Evolutionary conservation across 2,888 invertebrate genomes (phyloP), one percentile per base, ranked within the genome.

Genomic region (Blastobasis lacticolella): DNA sequence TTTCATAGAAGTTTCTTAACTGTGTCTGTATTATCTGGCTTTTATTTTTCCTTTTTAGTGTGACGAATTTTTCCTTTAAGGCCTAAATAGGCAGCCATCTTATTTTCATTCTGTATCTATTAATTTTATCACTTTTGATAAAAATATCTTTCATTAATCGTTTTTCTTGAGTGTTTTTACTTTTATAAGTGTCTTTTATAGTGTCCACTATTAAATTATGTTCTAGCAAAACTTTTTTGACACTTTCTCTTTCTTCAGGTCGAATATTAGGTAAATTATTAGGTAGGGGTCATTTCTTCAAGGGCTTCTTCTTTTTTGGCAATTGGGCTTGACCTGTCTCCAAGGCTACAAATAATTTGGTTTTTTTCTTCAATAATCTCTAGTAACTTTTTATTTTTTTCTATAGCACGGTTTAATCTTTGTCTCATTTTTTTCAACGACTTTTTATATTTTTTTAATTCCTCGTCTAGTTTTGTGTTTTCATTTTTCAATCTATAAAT

Each of bases 1-100:
- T 54, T 4, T 54, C 48, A 50, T 49, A 55, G 49, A 54, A 57
- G n/a, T n/a, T n/a, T n/a, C n/a, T n/a, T n/a, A n/a, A n/a, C n/a
- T n/a, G n/a, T n/a, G n/a, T n/a, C n/a, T n/a, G n/a, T n/a, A n/a
- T n/a, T n/a, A n/a, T n/a, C n/a, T n/a, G n/a, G n/a, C 46, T 36
- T 44, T 45, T 47, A 10, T 56, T 49, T 56, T 56, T 46, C 6
- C 55, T 51, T 46, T 37, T 45, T 23, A 54, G 38, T 49, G 46
- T 45, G 23, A 50, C 50, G 46, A 45, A 23, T 47, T 49, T 38
- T 45, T 45, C 51, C 51, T 54, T 38, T 46, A 46, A 40, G 49
- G 51, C 45, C 51, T 38, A 47, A 23, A 46, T 10, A 38, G n/a
- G n/a, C n/a, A n/a, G n/a, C n/a, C n/a, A 44, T 47, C 9, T 49